A percentile compares a stretch with the other conserved stretches of the same genome.
These are phyloP conservation scores for Cheilosia grossa DNA, from an alignment of 2,888 invertebrate species.

Conservation along the genomic window DNA sequence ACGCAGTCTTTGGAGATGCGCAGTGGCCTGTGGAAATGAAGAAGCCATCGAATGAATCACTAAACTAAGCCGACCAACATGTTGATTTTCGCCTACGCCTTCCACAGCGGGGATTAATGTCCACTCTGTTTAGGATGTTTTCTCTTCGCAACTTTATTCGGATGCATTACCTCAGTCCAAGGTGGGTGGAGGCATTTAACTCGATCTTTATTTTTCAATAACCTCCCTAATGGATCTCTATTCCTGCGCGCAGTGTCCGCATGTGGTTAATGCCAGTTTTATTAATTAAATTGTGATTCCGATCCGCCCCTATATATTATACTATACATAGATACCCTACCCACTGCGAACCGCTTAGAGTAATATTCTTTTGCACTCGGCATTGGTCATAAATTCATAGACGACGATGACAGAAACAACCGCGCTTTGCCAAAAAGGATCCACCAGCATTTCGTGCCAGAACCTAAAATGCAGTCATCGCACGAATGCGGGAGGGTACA, in stretches of 20 bases:
- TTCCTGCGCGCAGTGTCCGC: neutral
- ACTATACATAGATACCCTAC: neutral
- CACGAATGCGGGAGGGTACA: slow-evolving; percentile 6
- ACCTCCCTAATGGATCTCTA: slow-evolving; percentile 6
- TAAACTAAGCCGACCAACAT: no score
- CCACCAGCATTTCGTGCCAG: slow-evolving; percentile 16
- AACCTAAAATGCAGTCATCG: slow-evolving; percentile 31
- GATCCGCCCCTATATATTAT: slow-evolving; percentile 24
- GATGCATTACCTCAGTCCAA: neutral
- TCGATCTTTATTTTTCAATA: slow-evolving; percentile 15
- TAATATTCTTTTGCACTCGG: slow-evolving; percentile 28
- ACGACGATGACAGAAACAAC: slow-evolving; percentile 61
- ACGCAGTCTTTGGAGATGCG: no score
- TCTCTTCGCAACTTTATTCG: no score
- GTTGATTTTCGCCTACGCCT: no score
- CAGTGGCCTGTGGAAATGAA: no score
- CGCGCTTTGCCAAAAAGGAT: slow-evolving; percentile 67
- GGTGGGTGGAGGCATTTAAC: slow-evolving; percentile 4
- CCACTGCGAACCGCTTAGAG: neutral
- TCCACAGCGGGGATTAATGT: no score
- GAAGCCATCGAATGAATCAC: no score
- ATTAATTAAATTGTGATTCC: slow-evolving; percentile 57
- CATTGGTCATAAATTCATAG: slow-evolving; percentile 61
- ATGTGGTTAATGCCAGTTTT: slow-evolving; percentile 33
- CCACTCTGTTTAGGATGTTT: no score